Evolutionary conservation across 1,140 invertebrate species (phyloP).

Genomic region (Brachionus paranguensis): DNA sequence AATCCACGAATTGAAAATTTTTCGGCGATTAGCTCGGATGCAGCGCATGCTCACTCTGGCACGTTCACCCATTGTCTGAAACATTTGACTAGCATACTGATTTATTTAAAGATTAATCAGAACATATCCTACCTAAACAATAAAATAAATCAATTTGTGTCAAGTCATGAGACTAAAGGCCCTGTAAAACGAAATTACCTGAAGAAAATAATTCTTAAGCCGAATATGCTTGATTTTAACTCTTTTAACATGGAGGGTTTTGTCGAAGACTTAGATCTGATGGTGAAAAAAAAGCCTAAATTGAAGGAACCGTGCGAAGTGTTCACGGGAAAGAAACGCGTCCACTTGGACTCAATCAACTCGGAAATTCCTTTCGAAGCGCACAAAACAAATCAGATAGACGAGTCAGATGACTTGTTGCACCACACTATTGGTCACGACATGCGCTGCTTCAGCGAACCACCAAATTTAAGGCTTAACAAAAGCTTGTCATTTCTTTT

Average conservation of each 20-base stretch:
- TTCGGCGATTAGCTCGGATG: background rate
- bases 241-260: background rate
- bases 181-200: background rate
- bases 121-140: background rate
- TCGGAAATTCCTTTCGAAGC: background rate
- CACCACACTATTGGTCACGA: background rate
- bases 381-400: background rate
- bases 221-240: background rate
- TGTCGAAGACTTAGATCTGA: background rate
- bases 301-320: background rate
- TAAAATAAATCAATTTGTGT: background rate
- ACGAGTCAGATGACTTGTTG: background rate
- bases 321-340: background rate
- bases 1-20: background rate
- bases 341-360: background rate
- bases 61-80: background rate
- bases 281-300: background rate
- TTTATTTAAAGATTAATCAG: conserved; percentile 13
- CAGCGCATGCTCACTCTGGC: background rate
- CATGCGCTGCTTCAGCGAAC: conserved; percentile 3
- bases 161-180: background rate
- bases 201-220: background rate
- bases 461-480: background rate
- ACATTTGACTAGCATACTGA: background rate
- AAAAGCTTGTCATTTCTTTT: background rate